These are phyloP conservation scores for Beroe forskalii DNA, from an alignment of 37 sponge, comb jelly and placozoan species.

Conservation along the genomic window DNA sequence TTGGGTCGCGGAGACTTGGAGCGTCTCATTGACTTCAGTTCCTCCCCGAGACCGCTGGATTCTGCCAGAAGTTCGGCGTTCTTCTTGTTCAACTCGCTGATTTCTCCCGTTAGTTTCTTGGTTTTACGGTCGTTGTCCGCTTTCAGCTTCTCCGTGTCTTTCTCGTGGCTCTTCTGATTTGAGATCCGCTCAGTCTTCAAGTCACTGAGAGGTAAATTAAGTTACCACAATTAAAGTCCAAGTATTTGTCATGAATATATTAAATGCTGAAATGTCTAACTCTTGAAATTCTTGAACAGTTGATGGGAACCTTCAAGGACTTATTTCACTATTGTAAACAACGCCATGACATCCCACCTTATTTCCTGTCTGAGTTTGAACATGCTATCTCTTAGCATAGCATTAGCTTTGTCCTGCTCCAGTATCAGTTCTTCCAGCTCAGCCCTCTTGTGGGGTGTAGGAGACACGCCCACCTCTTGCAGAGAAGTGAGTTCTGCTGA, in stretches of 20 bases:
- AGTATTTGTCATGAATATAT: no score
- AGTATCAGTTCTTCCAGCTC: slow-evolving; percentile 50
- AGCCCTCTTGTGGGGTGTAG: slow-evolving; percentile 38
- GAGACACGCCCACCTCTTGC: neutral
- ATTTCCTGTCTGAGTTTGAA: slow-evolving; percentile 63
- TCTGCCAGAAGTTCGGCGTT: neutral
- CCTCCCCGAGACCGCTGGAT: neutral
- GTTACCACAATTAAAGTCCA: no score
- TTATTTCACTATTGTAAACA: no score
- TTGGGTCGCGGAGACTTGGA: slow-evolving; percentile 17
- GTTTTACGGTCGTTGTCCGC: neutral
- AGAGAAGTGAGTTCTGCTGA: slow-evolving; percentile 6
- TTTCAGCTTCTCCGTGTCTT: slow-evolving; percentile 28
- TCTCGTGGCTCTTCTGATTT: neutral
- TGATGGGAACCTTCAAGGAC: no score
- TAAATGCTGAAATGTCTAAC: no score
- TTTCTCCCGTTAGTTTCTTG: neutral
- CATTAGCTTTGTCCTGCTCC: slow-evolving; percentile 53
- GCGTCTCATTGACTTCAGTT: neutral
- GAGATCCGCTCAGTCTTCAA: slow-evolving; percentile 24
- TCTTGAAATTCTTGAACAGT: no score
- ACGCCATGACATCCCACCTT: slow-evolving; percentile 3
- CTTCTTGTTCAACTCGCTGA: slow-evolving; percentile 26
- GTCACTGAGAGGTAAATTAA: slow-evolving; percentile 31
- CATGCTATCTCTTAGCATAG: slow-evolving; percentile 41